Evolutionary conservation across 2,888 invertebrate genomes (phyloP), one percentile per base, ranked within the genome.

Genomic region (Polydesmus complanatus): DNA sequence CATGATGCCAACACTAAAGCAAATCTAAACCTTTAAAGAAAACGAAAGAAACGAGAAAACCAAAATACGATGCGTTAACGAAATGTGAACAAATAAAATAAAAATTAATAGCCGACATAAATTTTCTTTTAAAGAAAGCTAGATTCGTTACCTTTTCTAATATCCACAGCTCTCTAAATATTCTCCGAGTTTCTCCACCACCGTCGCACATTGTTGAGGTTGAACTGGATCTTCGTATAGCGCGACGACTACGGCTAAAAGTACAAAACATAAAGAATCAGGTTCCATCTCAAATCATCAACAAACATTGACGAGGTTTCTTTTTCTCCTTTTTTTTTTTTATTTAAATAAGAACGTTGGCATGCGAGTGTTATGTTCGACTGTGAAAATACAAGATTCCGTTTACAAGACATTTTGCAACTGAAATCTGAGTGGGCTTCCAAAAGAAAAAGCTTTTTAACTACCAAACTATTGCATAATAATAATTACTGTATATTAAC

Each of bases 171-270:
- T 85, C 82, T 91, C 84, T 83, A 92, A 86, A 85, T 92, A 92
- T 79, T 92, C 92, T 81, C 92, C 91, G 83, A 92, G 83, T 83
- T 91, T 91, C 84, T 92, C 92, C 78, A 91, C 91, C 79, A 92
- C 89, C 71, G 90, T 90, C 78, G 92, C 92, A 75, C 91, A 91
- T 81, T 92, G 92, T 79, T 92, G 91, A 78, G 92, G 91, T 81
- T 91, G 91, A 78, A 91, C 90, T 75, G 91, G 91, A 80, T 92
- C 91, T 84, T 91, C 89, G 76, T 92, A 92, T 77, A 91, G 83
- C 78, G 91, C 88, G 77, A 92, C 85, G 78, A 92, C 90, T 78
- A 91, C 87, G 76, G 91, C 89, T 88, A 51, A 51, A 19, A 51
- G n/a, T 51, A 56, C n/a, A 11, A 60, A 56, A 25, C 47, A 58